phyloP scores from a whole-genome alignment of 2,888 invertebrate genomes.

The Apeira syringaria region DNA sequence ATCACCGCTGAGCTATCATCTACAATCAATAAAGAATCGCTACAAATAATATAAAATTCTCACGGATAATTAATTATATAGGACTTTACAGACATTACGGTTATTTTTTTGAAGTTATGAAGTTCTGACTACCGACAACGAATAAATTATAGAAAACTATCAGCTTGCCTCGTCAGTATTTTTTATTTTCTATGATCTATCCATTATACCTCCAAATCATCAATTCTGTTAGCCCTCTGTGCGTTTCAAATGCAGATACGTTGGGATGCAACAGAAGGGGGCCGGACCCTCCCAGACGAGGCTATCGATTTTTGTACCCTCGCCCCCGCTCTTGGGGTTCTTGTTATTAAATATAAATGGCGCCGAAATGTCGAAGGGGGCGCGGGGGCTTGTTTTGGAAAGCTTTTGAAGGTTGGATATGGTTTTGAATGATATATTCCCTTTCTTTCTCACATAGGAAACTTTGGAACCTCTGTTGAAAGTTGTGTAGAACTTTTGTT shows the following conservation, averaged over 20 bases:
- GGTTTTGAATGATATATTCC: conserved; percentile 28
- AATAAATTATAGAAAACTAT: too few species aligned
- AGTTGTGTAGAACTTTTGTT: background rate
- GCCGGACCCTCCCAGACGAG: conserved; percentile 67
- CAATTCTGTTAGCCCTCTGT: conserved; percentile 13
- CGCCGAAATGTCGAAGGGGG: conserved; percentile 53
- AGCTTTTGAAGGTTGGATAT: conserved; percentile 23
- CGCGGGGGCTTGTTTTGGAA: conserved; percentile 21
- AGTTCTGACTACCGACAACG: too few species aligned
- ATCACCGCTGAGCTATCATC: too few species aligned
- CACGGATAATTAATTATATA: too few species aligned
- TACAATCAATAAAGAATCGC: too few species aligned
- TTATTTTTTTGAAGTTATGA: too few species aligned
- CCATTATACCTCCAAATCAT: conserved; percentile 7
- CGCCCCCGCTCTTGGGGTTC: conserved; percentile 58
- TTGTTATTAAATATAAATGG: conserved; percentile 76
- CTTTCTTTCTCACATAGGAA: conserved; percentile 7
- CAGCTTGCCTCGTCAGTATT: too few species aligned
- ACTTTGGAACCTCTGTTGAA: background rate
- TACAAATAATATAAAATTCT: too few species aligned
- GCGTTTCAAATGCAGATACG: conserved; percentile 20
- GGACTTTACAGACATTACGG: too few species aligned
- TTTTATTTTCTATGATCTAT: background rate
- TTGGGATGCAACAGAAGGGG: conserved; percentile 32
- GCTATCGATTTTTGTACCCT: conserved; percentile 68